Conservation (phyloP, 2,113 vertebrate species). For the Tachysurus vachellii region DNA sequence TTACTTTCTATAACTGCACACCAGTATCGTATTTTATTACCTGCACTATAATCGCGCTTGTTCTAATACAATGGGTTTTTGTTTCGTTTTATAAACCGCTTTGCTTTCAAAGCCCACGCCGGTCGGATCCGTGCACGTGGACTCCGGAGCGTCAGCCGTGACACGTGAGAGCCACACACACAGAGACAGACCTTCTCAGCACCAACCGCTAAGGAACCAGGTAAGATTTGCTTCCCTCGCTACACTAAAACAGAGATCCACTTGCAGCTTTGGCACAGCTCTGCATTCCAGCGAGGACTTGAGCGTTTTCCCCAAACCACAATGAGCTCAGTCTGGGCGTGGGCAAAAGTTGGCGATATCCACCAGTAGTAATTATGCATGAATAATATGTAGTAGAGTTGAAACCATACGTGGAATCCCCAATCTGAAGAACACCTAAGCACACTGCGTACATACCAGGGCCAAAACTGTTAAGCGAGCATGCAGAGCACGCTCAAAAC, state of each 20-base stretch:
- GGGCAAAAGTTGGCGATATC: background rate
- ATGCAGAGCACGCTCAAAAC: conserved; percentile 19
- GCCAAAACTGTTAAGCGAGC: conserved; percentile 3
- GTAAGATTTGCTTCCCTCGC: conserved; percentile 63
- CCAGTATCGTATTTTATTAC: background rate
- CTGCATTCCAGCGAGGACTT: background rate
- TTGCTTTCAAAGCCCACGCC: conserved; percentile 84
- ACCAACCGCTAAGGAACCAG: conserved; percentile 91
- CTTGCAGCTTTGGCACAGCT: conserved; percentile 12
- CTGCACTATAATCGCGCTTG: background rate
- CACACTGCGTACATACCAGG: background rate
- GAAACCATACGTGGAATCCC: background rate
- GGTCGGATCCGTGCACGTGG: conserved; percentile 91
- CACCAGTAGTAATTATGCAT: conserved; percentile 5
- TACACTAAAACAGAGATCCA: background rate
- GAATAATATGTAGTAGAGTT: background rate
- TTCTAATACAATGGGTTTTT: conserved; percentile 24
- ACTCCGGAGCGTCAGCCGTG: conserved; percentile 89
- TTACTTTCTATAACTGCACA: background rate
- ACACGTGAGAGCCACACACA: conserved; percentile 90
- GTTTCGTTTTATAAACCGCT: background rate
- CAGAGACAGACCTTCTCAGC: conserved; percentile 87
- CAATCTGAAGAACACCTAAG: background rate
- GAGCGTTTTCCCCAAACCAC: conserved; percentile 5
- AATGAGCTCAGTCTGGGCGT: conserved; percentile 6